Evolutionary conservation across 1,140 invertebrate species (phyloP).

Genomic region (Mercenaria mercenaria): DNA sequence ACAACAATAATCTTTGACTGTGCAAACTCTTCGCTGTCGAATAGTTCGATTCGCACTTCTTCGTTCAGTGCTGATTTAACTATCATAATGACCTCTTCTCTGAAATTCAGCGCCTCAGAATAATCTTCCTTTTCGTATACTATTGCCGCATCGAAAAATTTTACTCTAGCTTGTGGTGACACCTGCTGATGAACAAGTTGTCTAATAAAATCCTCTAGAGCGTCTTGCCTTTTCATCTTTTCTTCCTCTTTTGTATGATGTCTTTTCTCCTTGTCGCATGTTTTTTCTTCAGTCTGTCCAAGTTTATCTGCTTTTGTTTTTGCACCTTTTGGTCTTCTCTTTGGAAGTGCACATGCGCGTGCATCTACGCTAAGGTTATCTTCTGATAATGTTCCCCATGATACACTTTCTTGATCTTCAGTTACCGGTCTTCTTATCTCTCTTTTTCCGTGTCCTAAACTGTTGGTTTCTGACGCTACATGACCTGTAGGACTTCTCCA

Average conservation of each 20-base stretch:
- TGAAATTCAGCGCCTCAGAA: not conserved
- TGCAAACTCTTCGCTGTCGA: conserved; percentile 46
- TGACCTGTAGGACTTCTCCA: not conserved
- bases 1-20: conserved; percentile 26
- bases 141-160: conserved; percentile 40
- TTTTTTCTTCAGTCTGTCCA: not conserved
- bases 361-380: not conserved
- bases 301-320: not conserved
- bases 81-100: not conserved
- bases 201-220: not conserved
- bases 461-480: not conserved
- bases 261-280: not conserved
- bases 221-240: not conserved
- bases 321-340: not conserved
- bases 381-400: not conserved
- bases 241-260: not conserved
- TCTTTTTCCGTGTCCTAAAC: not conserved
- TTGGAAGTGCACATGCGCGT: not conserved
- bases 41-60: conserved; percentile 46
- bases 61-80: not conserved
- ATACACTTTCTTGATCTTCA: not conserved
- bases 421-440: not conserved
- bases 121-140: conserved; percentile 52
- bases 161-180: not conserved
- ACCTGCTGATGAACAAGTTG: not conserved